Evolutionary conservation across 2,113 vertebrate species (phyloP).

Genomic region (Siniperca chuatsi): DNA sequence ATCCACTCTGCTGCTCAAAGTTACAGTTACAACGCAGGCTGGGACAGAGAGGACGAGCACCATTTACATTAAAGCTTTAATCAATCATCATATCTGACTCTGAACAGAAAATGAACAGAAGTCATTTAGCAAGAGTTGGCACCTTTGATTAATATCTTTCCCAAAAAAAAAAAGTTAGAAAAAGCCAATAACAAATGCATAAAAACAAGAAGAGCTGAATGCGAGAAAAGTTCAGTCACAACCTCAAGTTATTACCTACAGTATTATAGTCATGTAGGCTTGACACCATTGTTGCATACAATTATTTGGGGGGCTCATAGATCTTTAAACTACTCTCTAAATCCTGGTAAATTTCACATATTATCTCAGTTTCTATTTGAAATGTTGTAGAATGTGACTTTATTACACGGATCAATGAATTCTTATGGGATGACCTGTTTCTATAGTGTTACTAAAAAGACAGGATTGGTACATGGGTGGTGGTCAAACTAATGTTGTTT

Average conservation of each 20-base stretch:
- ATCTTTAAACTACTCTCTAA: slow-evolving; percentile 22
- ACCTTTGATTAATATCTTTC: slow-evolving; percentile 58
- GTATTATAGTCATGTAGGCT: slow-evolving; percentile 5
- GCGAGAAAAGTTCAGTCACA: slow-evolving; percentile 31
- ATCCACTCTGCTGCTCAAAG: slow-evolving; percentile 38
- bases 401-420: not conserved
- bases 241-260: slow-evolving; percentile 20
- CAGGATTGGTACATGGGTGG: not conserved
- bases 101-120: slow-evolving; percentile 40
- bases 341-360: slow-evolving; percentile 15
- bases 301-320: not conserved
- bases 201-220: slow-evolving; percentile 34
- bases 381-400: not conserved
- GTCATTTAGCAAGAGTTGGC: slow-evolving; percentile 69
- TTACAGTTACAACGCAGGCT: slow-evolving; percentile 58
- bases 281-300: slow-evolving; percentile 39
- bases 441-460: not conserved
- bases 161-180: slow-evolving; percentile 16
- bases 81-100: slow-evolving; percentile 50
- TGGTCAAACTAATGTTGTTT: not conserved
- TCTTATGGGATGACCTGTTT: not conserved
- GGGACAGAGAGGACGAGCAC: slow-evolving; percentile 72
- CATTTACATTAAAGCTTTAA: slow-evolving; percentile 78
- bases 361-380: slow-evolving; percentile 18
- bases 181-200: slow-evolving; percentile 59